Evolutionary conservation across 2,888 invertebrate species (phyloP).

Genomic region (Cephus rjabovi): DNA sequence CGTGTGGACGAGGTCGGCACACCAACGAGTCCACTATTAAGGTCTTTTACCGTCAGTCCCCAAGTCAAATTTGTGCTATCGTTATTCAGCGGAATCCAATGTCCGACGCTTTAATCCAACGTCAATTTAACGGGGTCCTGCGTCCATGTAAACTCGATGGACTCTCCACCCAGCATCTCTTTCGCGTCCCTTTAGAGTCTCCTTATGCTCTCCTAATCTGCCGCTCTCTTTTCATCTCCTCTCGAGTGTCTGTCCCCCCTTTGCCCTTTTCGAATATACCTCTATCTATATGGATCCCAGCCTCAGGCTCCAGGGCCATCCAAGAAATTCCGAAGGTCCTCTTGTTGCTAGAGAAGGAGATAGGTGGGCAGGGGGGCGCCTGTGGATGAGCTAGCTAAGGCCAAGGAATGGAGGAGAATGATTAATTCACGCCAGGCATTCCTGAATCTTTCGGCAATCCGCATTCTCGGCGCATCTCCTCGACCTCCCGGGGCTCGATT

Average conservation of each 20-base stretch:
- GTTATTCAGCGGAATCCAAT: slow-evolving; percentile 44
- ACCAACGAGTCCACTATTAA: slow-evolving; percentile 44
- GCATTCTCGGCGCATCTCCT: background rate
- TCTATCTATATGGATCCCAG: background rate
- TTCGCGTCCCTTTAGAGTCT: background rate
- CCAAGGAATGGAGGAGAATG: background rate
- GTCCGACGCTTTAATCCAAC: slow-evolving; percentile 12
- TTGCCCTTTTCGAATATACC: background rate
- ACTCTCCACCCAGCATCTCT: background rate
- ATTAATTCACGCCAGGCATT: background rate
- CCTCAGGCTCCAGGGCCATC: background rate
- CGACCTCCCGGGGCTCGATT: background rate
- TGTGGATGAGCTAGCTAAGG: background rate
- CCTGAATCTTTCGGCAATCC: background rate
- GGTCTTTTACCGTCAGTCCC: slow-evolving; percentile 38
- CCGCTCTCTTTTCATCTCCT: background rate
- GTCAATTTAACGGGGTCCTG: slow-evolving; percentile 5
- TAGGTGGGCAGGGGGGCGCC: background rate
- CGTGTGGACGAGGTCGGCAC: slow-evolving; percentile 51
- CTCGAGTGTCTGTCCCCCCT: background rate
- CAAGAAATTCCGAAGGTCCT: background rate
- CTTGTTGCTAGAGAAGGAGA: background rate
- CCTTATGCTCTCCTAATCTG: background rate
- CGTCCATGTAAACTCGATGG: background rate
- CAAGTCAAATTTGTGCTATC: slow-evolving; percentile 21